These are phyloP conservation scores for Teinopalpus imperialis DNA, from an alignment of 2,888 invertebrate species.

Conservation along the genomic window DNA sequence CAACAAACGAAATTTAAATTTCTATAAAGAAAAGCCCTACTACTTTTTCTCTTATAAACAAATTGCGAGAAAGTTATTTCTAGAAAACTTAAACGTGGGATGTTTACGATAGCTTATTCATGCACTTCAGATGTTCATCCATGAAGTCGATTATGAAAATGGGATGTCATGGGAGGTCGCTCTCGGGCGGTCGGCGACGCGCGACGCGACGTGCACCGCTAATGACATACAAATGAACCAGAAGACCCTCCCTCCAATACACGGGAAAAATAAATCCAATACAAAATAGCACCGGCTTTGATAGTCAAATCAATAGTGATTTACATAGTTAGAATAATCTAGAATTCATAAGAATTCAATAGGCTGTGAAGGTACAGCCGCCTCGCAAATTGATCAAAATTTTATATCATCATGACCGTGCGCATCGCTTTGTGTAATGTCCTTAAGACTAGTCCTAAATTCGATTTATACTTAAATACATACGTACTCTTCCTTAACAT, in stretches of 20 bases:
- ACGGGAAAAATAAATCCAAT: neutral
- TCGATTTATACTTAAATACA: too few relatives aligned
- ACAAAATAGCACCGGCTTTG: neutral
- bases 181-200: constrained; percentile 32
- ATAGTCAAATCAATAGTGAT: neutral
- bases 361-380: too few relatives aligned
- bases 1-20: too few relatives aligned
- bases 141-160: constrained; percentile 64
- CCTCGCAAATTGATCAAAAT: too few relatives aligned
- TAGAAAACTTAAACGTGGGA: neutral
- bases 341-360: too few relatives aligned
- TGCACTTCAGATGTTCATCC: constrained; percentile 15
- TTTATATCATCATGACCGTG: too few relatives aligned
- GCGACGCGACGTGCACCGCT: constrained; percentile 32
- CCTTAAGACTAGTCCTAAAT: too few relatives aligned
- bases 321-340: neutral
- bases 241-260: constrained; percentile 1
- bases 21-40: too few relatives aligned
- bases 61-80: too few relatives aligned
- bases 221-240: constrained; percentile 61
- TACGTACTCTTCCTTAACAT: too few relatives aligned
- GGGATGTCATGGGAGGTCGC: constrained; percentile 47
- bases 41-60: too few relatives aligned
- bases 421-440: too few relatives aligned
- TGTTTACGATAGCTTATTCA: neutral